phyloP scores from a whole-genome alignment of 2,888 invertebrate species.

The Diplolepis rosae region DNA sequence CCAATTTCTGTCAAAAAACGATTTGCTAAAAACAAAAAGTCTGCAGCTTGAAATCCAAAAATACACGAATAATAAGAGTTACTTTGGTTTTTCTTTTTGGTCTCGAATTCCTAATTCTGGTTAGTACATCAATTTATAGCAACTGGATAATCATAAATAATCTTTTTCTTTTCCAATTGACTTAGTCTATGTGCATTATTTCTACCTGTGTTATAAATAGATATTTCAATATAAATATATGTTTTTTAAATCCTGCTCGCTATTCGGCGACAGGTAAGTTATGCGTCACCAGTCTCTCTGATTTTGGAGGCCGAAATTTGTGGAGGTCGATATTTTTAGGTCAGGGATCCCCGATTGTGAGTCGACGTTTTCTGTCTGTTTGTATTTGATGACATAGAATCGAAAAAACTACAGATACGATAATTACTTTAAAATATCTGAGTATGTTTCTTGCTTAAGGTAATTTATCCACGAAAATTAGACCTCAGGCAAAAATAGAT shows the following conservation, averaged over 20 bases:
- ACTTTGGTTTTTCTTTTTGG: constrained; percentile 17
- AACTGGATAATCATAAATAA: constrained; percentile 9
- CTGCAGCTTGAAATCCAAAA: not conserved
- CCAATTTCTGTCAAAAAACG: constrained; percentile 14
- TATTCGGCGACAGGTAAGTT: constrained; percentile 40
- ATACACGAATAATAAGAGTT: not conserved
- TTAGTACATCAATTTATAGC: constrained; percentile 23
- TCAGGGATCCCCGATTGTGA: constrained; percentile 51
- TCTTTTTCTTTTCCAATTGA: not conserved
- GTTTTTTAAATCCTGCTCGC: constrained; percentile 3
- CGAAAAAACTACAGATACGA: not conserved
- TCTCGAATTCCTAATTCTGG: not conserved
- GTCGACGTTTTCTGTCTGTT: constrained; percentile 4
- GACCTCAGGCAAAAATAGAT: too few relatives aligned
- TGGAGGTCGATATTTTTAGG: constrained; percentile 60
- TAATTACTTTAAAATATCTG: not conserved
- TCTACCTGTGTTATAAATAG: constrained; percentile 25
- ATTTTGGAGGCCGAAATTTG: constrained; percentile 55
- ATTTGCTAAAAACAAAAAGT: not conserved
- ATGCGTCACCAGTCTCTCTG: constrained; percentile 37
- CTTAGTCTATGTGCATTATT: constrained; percentile 22
- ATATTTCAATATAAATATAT: constrained; percentile 8
- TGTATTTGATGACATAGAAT: not conserved
- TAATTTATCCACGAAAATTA: too few relatives aligned
- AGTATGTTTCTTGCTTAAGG: too few relatives aligned